These are phyloP conservation scores for Cephus spinipes DNA, from an alignment of 2,888 invertebrate species.

Conservation along the genomic window DNA sequence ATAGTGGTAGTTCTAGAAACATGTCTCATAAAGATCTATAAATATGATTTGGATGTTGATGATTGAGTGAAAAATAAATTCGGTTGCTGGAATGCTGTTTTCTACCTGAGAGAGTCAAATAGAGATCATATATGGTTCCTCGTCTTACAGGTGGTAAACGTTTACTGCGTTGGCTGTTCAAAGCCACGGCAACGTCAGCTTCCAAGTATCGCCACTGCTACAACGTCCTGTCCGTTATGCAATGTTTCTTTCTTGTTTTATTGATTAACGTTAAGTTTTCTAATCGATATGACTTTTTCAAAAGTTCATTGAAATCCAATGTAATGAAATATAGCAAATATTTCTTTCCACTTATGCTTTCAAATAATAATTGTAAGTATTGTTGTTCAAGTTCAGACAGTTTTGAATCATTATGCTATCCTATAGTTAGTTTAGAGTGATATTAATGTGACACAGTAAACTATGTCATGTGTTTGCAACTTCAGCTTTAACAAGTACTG, in stretches of 20 bases:
- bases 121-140: constrained; percentile 85
- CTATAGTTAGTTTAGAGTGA: background rate
- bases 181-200: constrained; percentile 77
- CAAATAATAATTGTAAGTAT: background rate
- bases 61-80: constrained; percentile 31
- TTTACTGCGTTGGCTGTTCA: constrained; percentile 82
- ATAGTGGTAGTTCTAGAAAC: constrained; percentile 24
- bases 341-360: background rate
- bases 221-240: constrained; percentile 60
- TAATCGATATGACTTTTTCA: background rate
- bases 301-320: constrained; percentile 1
- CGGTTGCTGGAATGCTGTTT: constrained; percentile 44
- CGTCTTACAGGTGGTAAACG: constrained; percentile 85
- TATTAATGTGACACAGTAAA: background rate
- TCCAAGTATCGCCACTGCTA: constrained; percentile 74
- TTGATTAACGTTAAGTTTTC: background rate
- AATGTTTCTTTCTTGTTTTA: constrained; percentile 39
- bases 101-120: constrained; percentile 90
- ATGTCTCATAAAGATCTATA: constrained; percentile 23
- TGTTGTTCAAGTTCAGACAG: background rate
- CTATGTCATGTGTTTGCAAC: background rate
- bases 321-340: background rate
- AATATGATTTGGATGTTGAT: constrained; percentile 25
- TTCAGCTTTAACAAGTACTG: background rate
- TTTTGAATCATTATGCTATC: background rate